phyloP scores from a whole-genome alignment of 2,888 invertebrate genomes.

The Leucozona laternaria region DNA sequence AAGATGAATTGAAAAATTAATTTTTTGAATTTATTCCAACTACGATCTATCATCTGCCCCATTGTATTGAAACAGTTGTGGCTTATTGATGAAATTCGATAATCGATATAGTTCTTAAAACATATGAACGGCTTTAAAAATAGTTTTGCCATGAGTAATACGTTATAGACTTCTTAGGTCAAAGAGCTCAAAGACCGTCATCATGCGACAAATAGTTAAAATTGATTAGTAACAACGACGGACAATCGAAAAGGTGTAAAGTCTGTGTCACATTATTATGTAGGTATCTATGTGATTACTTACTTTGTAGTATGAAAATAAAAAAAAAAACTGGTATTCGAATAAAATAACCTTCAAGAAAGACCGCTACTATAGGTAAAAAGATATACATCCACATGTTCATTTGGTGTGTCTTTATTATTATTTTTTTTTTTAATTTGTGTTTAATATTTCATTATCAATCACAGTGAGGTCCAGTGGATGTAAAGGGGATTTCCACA shows the following conservation, averaged over 20 bases:
- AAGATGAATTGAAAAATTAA: too few species aligned
- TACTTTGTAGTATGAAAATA: neutral
- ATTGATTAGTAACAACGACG: neutral
- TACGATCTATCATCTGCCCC: neutral
- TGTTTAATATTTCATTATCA: conserved; percentile 47
- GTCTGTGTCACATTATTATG: conserved; percentile 19
- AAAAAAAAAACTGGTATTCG: conserved; percentile 31
- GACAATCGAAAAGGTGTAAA: neutral
- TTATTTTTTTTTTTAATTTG: conserved; percentile 33
- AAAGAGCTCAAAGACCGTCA: conserved; percentile 9
- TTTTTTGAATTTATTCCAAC: neutral
- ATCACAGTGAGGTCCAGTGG: conserved; percentile 22
- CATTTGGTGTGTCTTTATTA: conserved; percentile 37
- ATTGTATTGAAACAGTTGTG: neutral
- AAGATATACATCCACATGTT: conserved; percentile 23
- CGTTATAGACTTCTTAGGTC: conserved; percentile 3
- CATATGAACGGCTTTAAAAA: neutral
- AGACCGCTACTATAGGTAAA: conserved; percentile 35
- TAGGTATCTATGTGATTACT: neutral
- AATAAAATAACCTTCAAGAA: conserved; percentile 57
- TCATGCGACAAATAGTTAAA: neutral
- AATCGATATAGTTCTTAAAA: conserved; percentile 4
- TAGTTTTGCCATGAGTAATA: conserved; percentile 32
- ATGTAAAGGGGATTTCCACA: neutral
- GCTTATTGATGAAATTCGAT: conserved; percentile 27